A percentile compares a stretch with the other conserved stretches of the same genome.
Conservation (phyloP, 2,113 vertebrate genomes). For the Pipa parva region DNA sequence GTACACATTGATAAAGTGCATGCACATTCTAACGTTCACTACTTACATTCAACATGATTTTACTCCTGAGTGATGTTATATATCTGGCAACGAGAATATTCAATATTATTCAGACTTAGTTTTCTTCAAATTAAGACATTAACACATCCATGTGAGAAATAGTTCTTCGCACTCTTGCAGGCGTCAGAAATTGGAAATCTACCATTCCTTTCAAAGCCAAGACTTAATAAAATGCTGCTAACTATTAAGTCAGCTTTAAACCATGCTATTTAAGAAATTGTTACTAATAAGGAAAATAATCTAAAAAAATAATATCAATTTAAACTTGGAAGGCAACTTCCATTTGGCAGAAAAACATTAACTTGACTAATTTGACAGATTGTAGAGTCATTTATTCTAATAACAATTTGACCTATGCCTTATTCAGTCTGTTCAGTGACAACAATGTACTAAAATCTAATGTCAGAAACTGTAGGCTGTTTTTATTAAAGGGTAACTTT, state of each 20-base stretch:
- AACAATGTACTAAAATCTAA: background rate
- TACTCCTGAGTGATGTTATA: conserved; percentile 3
- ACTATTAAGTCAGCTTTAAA: conserved; percentile 18
- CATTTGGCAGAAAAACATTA: background rate
- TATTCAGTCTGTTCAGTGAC: background rate
- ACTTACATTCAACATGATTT: conserved; percentile 10
- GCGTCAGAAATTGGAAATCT: conserved; percentile 12
- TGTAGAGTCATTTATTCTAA: background rate
- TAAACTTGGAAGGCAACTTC: conserved; percentile 14
- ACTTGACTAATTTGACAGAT: background rate
- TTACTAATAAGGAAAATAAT: background rate
- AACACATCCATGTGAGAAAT: conserved; percentile 33
- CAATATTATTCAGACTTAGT: background rate
- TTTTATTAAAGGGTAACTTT: too few species aligned
- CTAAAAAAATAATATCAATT: background rate
- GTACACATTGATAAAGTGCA: background rate
- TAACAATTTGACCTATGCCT: background rate
- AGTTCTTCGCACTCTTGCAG: conserved; percentile 15
- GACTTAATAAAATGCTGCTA: conserved; percentile 8
- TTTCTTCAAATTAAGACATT: conserved; percentile 18
- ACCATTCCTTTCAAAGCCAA: conserved; percentile 11
- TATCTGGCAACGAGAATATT: conserved; percentile 10
- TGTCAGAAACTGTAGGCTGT: too few species aligned
- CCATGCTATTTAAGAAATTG: conserved; percentile 9
- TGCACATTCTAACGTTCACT: background rate